Evolutionary conservation across 2,888 invertebrate genomes (phyloP), one percentile per base, ranked within the genome.

Genomic region (Dryobotodes eremita): DNA sequence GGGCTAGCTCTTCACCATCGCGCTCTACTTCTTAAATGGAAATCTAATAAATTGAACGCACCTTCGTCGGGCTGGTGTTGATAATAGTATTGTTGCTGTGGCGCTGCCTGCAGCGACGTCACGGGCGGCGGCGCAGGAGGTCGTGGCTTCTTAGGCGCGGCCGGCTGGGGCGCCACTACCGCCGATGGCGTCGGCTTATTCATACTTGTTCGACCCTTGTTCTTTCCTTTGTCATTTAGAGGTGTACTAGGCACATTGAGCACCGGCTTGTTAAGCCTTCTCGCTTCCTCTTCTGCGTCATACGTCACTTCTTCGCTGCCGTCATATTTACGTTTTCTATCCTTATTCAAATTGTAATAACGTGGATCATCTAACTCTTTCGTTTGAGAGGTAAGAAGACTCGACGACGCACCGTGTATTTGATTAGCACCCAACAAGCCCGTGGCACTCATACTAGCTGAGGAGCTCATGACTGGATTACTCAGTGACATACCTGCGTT

Each of bases 291-390:
- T 87, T 96, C 95, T 80, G 98, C 98, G 76, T 97, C 98, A 90
- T 97, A 97, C 23, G 97, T 97, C 86, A 97, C 97, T 89, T 98
- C 98, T 82, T 98, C 98, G 42, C 97, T 97, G 91, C 97, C 97
- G 87, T 98, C 98, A 88, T 98, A 98, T 90, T 97, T 97, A 89
- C 97, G 97, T 93, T 98, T 98, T 79, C 98, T 95, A 90, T 98
- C 98, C 92, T 98, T 98, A 77, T 98, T 98, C 88, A 98, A 93
- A 68, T 98, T 98, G 93, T 98, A 98, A 92, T 98, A 98, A 75
- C 98, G 96, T 23, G 98, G 98, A 94, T 98, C 98, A 86, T 98
- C 98, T 91, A 97, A 95, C 75, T 97, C 97, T 87, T 97, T 96
- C 80, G 95, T 88, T 84, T 94, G 95, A 82, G 91, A 93, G 89